Base-by-base conservation (phyloP, 2,888 invertebrate genomes). In the Rutpela maculata region DNA sequence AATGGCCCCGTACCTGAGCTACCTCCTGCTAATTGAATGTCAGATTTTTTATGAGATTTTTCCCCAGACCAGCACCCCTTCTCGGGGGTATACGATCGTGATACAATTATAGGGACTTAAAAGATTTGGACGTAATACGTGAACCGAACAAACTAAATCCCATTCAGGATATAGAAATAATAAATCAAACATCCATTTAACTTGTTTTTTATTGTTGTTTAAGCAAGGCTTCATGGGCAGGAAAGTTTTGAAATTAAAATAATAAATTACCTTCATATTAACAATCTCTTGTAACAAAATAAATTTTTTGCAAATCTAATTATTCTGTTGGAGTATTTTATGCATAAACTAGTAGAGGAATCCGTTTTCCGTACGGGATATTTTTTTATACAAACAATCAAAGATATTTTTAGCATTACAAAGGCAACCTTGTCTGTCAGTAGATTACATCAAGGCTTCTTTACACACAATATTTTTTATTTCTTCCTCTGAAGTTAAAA, bases 71-170 rank as follows among this genome's bases (percentile, higher is more conserved):
- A 60, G 70, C 70, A 60, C 43, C 18, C 35, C 70, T 50, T 62
- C 72, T 55, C 72, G 6, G 31, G 72, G 55, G 72, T 35, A 72
- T 72, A 72, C 63, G 63, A 59, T 84, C 85, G 85, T 85, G 85
- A 85, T 85, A 80, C 84, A 85, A 84, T 85, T 83, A 84, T 82
- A 81, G 79, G 76, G 81, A 75, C 83, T 84, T 84, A 84, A 82
- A 83, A 81, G 84, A 83, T 83, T 83, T 83, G 77, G 75, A 75
- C 57, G 77, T 79, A 76, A 80, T 81, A 81, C 82, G 77, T 80
- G 77, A 65, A 74, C 79, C 69, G 71, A 76, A 78, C 74, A 74
- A 77, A 73, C 74, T 73, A 69, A 78, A 78, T 77, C 78, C 78
- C 74, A 76, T 81, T 69, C 69, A 19, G 65, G 78, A 75, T 78